Conservation (phyloP, 2,888 invertebrate species). For the Barypeithes pellucidus region DNA sequence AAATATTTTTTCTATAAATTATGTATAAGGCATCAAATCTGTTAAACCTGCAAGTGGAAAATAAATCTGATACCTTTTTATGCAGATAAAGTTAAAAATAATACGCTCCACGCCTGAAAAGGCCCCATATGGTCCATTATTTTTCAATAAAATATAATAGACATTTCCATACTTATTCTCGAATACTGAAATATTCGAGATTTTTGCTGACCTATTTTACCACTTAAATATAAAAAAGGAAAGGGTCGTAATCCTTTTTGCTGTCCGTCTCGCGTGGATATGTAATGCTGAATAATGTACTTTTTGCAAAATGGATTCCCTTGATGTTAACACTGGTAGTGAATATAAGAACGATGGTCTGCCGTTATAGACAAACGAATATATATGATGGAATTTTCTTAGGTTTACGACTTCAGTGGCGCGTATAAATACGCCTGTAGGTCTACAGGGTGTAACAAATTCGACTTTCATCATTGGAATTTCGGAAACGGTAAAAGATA, state of each 20-base stretch:
- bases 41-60: background rate
- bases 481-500: no score
- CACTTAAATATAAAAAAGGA: conserved; percentile 33
- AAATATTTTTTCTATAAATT: conserved; percentile 5
- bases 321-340: conserved; percentile 49
- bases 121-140: conserved; percentile 33
- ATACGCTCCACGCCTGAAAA: conserved; percentile 33
- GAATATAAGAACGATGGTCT: conserved; percentile 26
- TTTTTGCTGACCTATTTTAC: conserved; percentile 41
- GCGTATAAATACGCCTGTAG: no score
- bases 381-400: conserved; percentile 15
- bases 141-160: conserved; percentile 40
- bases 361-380: conserved; percentile 26
- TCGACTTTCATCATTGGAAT: no score
- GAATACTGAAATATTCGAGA: conserved; percentile 40
- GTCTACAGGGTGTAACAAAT: no score
- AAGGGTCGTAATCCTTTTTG: conserved; percentile 41
- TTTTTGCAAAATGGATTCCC: conserved; percentile 29
- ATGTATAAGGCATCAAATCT: conserved; percentile 4
- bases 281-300: conserved; percentile 41
- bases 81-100: conserved; percentile 43
- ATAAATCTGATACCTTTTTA: conserved; percentile 26
- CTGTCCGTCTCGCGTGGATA: conserved; percentile 29
- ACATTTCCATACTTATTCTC: conserved; percentile 28
- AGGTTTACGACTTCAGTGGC: conserved; percentile 10